A percentile compares a stretch with the other conserved stretches of the same genome.
These are phyloP conservation scores for Petrocephalus zakoni DNA, from an alignment of 2,113 vertebrate species.

Conservation along the genomic window DNA sequence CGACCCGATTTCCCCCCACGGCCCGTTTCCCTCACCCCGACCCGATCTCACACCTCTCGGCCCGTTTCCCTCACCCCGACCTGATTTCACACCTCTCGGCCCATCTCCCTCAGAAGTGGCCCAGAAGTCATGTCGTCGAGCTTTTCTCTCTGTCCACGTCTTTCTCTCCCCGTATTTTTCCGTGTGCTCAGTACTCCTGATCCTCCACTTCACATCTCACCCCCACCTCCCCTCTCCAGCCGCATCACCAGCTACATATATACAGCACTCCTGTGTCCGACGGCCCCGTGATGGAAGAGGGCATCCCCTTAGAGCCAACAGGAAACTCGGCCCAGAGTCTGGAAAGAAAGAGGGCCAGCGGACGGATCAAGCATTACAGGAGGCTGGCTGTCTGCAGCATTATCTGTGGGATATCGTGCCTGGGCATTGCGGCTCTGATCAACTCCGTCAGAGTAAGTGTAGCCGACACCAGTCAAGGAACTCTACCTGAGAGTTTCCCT, in stretches of 20 bases:
- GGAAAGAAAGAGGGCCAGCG: background rate
- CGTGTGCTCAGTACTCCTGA: background rate
- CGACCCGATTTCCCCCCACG: too few species aligned
- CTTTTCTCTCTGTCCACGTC: background rate
- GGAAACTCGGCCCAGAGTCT: background rate
- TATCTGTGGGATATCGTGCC: constrained; percentile 71
- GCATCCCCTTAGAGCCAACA: background rate
- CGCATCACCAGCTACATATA: constrained; percentile 34
- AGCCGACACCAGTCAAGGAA: background rate
- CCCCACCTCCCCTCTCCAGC: background rate
- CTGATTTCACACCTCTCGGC: background rate
- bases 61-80: background rate
- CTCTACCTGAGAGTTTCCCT: background rate
- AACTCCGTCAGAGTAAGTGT: constrained; percentile 59
- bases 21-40: background rate
- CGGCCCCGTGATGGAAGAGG: accelerated
- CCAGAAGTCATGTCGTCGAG: background rate
- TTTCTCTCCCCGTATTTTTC: background rate
- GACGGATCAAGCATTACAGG: constrained; percentile 42
- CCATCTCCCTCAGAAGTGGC: too few species aligned
- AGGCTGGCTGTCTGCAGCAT: constrained; percentile 67
- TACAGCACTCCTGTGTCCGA: background rate
- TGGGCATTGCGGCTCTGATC: constrained; percentile 66
- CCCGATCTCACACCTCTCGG: background rate
- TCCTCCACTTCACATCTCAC: background rate